Evolutionary conservation across 2,113 vertebrate species (phyloP), one percentile per base, ranked within the genome.

Genomic region (Hippoglossus stenolepis): DNA sequence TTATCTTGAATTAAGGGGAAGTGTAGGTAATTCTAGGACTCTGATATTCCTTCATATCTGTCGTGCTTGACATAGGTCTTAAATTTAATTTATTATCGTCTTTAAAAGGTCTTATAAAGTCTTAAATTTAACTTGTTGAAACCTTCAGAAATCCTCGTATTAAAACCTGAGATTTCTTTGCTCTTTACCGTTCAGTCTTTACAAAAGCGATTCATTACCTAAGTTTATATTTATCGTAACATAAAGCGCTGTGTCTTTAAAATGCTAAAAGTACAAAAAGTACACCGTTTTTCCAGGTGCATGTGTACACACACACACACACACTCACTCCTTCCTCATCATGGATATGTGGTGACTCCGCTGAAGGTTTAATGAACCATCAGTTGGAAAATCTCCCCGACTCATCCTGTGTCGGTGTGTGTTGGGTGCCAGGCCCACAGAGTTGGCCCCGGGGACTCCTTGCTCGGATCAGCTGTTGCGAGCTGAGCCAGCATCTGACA

Each of bases 401-500:
- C 66, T 79, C 65, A 84, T 90, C 77, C 68, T 73, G 70, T 90
- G 70, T 84, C 69, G 56, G 79, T 82, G 74, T 73, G 84, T 65
- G 24, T 72, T 85, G 81, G 87, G 83, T 90, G 87, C 77, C 87
- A 75, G 83, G 70, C 82, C 75, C 64, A 38, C 79, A 61, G 57
- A 14, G 56, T 73, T 82, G 24, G 62, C 87, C 89, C 80, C 53
- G 15, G 86, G 87, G 90, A 90, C 73, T 70, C 75, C 75, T 82
- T 82, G 51, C 54, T 53, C 47, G 82, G 89, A 91, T 94, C 87
- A 90, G 83, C 86, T 88, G 91, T 88, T 93, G 91, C 90, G 91
- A 81, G 89, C 87, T 91, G 90, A 93, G 90, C 84, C 90, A 87
- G 90, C 85, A 80, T 75, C 84, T 91, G 89, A 89, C 85, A 81